A percentile compares a stretch with the other conserved stretches of the same genome.
Conservation (phyloP, 2,888 invertebrate species). For the Platycnemis pennipes region DNA sequence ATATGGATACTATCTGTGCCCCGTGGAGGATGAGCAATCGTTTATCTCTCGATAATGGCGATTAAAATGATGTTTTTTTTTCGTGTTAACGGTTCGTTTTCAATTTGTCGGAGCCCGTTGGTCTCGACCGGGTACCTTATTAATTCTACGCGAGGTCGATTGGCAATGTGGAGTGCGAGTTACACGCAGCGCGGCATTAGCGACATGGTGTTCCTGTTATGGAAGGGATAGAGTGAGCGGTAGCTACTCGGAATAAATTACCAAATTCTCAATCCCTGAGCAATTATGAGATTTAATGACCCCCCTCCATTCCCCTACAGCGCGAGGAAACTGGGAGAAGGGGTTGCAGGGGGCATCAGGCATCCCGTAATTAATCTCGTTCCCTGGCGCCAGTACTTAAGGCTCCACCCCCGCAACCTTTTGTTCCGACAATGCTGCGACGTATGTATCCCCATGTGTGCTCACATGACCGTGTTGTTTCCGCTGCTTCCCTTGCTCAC, state of each 20-base stretch:
- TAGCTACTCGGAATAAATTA: slow-evolving; percentile 3
- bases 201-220: not conserved
- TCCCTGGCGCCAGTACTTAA: not conserved
- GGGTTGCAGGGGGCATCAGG: not conserved
- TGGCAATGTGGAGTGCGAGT: not conserved
- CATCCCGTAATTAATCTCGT: not conserved
- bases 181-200: not conserved
- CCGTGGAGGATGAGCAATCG: slow-evolving; percentile 2
- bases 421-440: not conserved
- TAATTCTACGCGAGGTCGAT: not conserved
- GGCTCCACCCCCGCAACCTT: not conserved
- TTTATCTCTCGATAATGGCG: not conserved
- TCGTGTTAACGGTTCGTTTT: not conserved
- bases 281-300: slow-evolving; percentile 36
- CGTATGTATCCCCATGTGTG: not conserved
- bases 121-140: not conserved
- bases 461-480: not conserved
- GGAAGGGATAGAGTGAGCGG: not conserved
- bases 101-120: not conserved
- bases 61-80: not conserved
- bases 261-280: slow-evolving; percentile 8
- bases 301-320: not conserved
- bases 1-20: not conserved
- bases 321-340: not conserved
- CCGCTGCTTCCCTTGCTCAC: not conserved